Evolutionary conservation across 2,113 vertebrate species (phyloP).

Genomic region (Mionectes macconnelli): DNA sequence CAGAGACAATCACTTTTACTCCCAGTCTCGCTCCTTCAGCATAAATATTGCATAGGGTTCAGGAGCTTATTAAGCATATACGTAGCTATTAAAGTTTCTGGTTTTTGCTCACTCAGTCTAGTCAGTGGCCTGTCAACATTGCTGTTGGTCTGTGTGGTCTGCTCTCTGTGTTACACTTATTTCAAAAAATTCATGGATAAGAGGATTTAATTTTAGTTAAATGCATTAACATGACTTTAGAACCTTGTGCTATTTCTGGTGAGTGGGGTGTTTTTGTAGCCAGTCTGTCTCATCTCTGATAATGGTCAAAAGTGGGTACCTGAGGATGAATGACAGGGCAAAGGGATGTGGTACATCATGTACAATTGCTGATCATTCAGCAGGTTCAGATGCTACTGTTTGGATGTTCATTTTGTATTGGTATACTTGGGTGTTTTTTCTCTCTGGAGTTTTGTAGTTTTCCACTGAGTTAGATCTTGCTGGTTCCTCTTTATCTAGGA

Average conservation of each 20-base stretch:
- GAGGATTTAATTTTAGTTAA: not conserved
- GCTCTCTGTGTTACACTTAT: not conserved
- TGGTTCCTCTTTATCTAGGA: not conserved
- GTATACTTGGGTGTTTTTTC: not conserved
- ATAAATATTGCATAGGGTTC: not conserved
- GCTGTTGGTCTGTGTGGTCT: not conserved
- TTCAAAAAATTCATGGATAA: not conserved
- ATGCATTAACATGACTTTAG: not conserved
- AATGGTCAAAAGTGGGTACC: not conserved
- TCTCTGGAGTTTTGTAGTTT: not conserved
- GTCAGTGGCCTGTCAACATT: not conserved
- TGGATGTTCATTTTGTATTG: not conserved
- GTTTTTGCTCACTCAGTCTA: not conserved
- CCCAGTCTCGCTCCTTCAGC: not conserved
- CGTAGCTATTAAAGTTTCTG: not conserved
- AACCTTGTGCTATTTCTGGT: not conserved
- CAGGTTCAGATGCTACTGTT: not conserved
- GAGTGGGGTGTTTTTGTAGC: not conserved
- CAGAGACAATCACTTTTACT: not conserved
- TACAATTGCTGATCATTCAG: accelerated
- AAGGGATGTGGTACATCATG: accelerated
- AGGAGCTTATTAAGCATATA: not conserved
- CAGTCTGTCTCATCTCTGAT: accelerated
- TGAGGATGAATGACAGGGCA: not conserved
- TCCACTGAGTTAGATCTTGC: not conserved